phyloP scores from a whole-genome alignment of 2,888 invertebrate species.

The Epistrophella euchroma region DNA sequence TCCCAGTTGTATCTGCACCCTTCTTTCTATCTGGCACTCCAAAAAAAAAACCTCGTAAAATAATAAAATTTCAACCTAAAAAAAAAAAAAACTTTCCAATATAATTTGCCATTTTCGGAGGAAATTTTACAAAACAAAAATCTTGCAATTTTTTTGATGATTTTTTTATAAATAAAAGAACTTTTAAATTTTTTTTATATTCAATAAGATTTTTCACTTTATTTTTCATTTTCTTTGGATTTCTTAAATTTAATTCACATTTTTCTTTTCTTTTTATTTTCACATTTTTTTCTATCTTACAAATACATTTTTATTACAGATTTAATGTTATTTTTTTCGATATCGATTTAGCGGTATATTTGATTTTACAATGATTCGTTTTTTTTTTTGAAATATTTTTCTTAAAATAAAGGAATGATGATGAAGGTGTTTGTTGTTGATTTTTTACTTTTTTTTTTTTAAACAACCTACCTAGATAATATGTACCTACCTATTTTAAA shows the following conservation, averaged over 20 bases:
- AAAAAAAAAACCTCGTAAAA: slow-evolving; percentile 19
- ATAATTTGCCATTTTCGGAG: slow-evolving; percentile 10
- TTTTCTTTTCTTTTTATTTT: slow-evolving; percentile 8
- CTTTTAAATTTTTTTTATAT: slow-evolving; percentile 50
- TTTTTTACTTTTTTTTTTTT: neutral
- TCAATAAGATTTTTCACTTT: slow-evolving; percentile 67
- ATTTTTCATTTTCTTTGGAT: slow-evolving; percentile 48
- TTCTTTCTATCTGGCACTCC: neutral
- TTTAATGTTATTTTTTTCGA: slow-evolving; percentile 26
- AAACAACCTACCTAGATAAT: neutral
- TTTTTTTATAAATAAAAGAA: slow-evolving; percentile 55
- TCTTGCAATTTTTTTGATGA: neutral
- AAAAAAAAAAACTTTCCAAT: slow-evolving; percentile 28
- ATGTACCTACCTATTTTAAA: too few species aligned
- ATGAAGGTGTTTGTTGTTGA: slow-evolving; percentile 54
- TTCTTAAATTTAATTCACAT: slow-evolving; percentile 68
- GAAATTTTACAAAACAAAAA: slow-evolving; percentile 17
- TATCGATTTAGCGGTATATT: slow-evolving; percentile 49
- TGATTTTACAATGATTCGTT: slow-evolving; percentile 24
- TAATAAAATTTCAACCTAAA: slow-evolving; percentile 1
- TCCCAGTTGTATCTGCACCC: slow-evolving; percentile 50
- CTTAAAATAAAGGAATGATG: slow-evolving; percentile 21
- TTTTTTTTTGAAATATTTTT: neutral
- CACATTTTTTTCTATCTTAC: slow-evolving; percentile 20
- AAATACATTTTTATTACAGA: slow-evolving; percentile 1